Evolutionary conservation across 1,140 invertebrate species (phyloP), one percentile per base, ranked within the genome.

Genomic region (Hycleus cichorii): DNA sequence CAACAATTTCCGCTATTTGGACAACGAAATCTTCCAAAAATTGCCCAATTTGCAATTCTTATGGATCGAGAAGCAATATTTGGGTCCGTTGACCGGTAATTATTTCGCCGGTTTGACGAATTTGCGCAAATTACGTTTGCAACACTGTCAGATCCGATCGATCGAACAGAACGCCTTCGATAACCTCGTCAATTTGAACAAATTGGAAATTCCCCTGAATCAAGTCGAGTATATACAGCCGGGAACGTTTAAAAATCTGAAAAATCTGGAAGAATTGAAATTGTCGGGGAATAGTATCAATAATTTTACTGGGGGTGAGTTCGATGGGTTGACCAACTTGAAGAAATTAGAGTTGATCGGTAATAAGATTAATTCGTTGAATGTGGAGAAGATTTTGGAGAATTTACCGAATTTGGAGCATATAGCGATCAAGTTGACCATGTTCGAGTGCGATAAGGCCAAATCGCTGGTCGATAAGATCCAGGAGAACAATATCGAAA

Each of bases 111-210:
- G 54, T 32, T 49, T 60, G 32, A 26, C 39, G 3, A 50, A 42
- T n/a, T 49, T 60, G 49, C 47, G 43, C 3, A 49, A 60, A 39
- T 25, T 60, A 39, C n/a, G 47, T 11, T 49, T 60, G 42, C 45
- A 50, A 12, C 27, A 55, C 12, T 52, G 47, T 27, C 32, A 57
- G 25, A 57, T 60, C 40, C 32, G 49, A 24, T 25, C 10, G 10
- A 51, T 60, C 5, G 42, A 60, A 9, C 47, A 46, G 51, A 47
- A 57, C 25, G 59, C 59, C 2, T 60, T 60, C 26, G 43, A 57
- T 32, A 43, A 55, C 38, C 38, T 60, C 26, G 32, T 38, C 3
- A 39, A 48, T 11, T 47, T 60, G n/a, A 42, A 47, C 3, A 49
- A 46, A 10, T 6, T 60, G 9, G 53, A 57, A 9, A 26, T 60